phyloP scores from a whole-genome alignment of 2,113 vertebrate species.

The Fulica atra region DNA sequence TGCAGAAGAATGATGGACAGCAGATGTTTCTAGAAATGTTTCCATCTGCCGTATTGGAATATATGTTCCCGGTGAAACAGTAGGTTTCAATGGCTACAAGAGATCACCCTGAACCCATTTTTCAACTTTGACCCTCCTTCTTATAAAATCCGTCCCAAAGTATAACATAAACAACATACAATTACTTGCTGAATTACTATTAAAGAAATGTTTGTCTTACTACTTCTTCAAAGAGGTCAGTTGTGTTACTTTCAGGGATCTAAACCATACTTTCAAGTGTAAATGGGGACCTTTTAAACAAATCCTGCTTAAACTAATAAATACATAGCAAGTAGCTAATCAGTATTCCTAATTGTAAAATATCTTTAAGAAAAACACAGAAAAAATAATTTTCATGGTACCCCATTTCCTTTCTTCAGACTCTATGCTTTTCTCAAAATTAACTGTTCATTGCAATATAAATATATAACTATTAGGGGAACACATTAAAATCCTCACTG shows the following conservation, averaged over 20 bases:
- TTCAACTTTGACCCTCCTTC: slow-evolving; percentile 34
- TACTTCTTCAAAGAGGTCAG: background rate
- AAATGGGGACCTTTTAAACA: background rate
- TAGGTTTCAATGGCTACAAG: slow-evolving; percentile 48
- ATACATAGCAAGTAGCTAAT: background rate
- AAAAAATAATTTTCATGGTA: background rate
- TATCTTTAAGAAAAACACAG: too few relatives aligned
- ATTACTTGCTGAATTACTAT: background rate
- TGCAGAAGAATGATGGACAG: slow-evolving; percentile 77
- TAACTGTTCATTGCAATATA: background rate
- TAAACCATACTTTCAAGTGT: background rate
- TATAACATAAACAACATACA: background rate
- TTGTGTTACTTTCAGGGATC: background rate
- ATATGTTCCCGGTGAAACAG: slow-evolving; percentile 63
- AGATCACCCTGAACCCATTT: slow-evolving; percentile 4
- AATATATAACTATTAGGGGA: background rate
- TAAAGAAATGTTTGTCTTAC: background rate
- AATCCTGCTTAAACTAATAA: background rate
- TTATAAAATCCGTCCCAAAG: background rate
- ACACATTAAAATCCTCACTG: background rate
- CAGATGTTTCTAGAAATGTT: slow-evolving; percentile 79
- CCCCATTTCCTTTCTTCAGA: background rate
- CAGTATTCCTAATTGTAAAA: background rate
- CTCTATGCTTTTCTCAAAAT: background rate
- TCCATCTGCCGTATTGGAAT: slow-evolving; percentile 74